A percentile compares a stretch with the other conserved stretches of the same genome.
Evolutionary conservation across 1,140 invertebrate genomes (phyloP).

Genomic region (Aphis gossypii): DNA sequence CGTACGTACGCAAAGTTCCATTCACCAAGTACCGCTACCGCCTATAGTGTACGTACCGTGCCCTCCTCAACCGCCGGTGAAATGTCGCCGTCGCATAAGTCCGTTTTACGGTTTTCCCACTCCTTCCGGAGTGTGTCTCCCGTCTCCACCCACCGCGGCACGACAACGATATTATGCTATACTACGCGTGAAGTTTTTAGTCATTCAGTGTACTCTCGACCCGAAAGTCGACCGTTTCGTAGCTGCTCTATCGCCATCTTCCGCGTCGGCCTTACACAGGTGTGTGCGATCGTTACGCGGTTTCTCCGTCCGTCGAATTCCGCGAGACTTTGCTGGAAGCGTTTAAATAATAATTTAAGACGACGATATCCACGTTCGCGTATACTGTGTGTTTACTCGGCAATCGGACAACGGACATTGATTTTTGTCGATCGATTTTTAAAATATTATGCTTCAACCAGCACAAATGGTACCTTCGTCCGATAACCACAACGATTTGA

Average conservation of each 20-base stretch:
- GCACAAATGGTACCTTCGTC: constrained; percentile 9
- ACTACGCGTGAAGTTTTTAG: background rate
- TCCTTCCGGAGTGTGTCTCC: background rate
- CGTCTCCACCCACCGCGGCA: background rate
- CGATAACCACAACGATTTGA: background rate
- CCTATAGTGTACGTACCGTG: background rate
- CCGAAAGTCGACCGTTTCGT: background rate
- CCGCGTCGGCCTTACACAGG: background rate
- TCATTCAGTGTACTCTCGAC: background rate
- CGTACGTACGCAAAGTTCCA: background rate
- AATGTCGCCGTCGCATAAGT: background rate
- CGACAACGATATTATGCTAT: background rate
- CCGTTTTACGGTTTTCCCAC: background rate
- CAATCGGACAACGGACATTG: background rate
- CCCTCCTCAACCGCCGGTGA: background rate
- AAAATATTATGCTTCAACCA: background rate
- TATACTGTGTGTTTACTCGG: background rate
- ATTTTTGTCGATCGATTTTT: background rate
- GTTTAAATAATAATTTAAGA: no score
- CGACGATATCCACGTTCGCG: no score
- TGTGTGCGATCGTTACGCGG: background rate
- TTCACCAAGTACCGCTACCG: background rate
- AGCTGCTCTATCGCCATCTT: no score
- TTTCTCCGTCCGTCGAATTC: background rate
- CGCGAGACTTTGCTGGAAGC: background rate